These are phyloP conservation scores for Leistus spinibarbis DNA, from an alignment of 2,888 invertebrate species.

Conservation along the genomic window DNA sequence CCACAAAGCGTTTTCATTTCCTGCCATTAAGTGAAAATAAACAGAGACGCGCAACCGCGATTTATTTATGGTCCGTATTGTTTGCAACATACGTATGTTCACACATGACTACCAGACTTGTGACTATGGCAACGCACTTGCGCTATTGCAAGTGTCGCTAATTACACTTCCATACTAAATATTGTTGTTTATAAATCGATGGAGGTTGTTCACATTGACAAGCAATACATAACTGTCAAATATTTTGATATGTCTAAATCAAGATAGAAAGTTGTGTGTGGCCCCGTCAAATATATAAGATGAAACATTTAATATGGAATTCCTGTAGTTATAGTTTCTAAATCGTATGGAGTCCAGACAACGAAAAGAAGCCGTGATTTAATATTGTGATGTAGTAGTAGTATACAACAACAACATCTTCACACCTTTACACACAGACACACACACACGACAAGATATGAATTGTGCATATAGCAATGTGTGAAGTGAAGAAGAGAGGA, in stretches of 20 bases:
- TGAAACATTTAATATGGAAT: background rate
- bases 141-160: background rate
- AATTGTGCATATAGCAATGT: background rate
- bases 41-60: background rate
- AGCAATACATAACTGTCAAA: constrained; percentile 33
- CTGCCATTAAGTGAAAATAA: background rate
- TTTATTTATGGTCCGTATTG: background rate
- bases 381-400: background rate
- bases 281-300: constrained; percentile 23
- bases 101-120: no score
- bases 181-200: no score
- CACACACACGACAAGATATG: background rate
- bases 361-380: background rate
- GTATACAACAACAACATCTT: no score
- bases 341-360: background rate
- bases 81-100: no score
- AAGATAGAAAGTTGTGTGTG: constrained; percentile 33
- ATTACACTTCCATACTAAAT: no score
- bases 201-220: constrained; percentile 22
- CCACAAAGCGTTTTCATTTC: background rate
- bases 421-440: background rate
- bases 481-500: background rate
- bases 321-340: no score
- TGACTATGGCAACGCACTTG: no score
- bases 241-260: constrained; percentile 35